Conservation (phyloP, 2,888 invertebrate species). For the Schizotus pectinicornis region DNA sequence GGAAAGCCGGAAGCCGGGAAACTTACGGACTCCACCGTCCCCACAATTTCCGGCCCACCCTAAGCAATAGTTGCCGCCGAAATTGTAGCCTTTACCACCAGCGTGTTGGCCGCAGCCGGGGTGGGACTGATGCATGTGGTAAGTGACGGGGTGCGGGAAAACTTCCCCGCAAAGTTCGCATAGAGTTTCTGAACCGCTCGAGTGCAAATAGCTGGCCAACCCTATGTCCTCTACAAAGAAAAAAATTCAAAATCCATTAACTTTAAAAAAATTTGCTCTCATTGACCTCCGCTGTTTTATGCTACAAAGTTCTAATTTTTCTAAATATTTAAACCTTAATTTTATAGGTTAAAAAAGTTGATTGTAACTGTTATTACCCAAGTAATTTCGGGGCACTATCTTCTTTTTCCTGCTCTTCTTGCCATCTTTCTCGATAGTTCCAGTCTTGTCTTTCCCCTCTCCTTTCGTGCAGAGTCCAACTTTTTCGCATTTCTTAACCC, state of each 20-base stretch:
- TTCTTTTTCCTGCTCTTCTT: constrained; percentile 69
- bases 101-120: constrained; percentile 90
- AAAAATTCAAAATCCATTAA: too few species aligned
- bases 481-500: constrained; percentile 47
- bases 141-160: constrained; percentile 82
- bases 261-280: too few species aligned
- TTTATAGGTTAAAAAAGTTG: neutral
- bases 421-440: constrained; percentile 54
- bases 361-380: constrained; percentile 41
- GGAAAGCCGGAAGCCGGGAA: constrained; percentile 5
- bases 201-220: constrained; percentile 47
- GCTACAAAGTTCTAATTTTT: too few species aligned
- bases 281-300: too few species aligned
- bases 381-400: constrained; percentile 55
- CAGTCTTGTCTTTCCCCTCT: constrained; percentile 57
- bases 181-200: constrained; percentile 49
- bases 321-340: neutral
- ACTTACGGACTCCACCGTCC: constrained; percentile 76
- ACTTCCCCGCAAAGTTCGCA: constrained; percentile 89
- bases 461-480: constrained; percentile 41
- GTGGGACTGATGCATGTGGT: constrained; percentile 90
- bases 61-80: constrained; percentile 83
- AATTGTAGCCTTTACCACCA: constrained; percentile 90
- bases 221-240: constrained; percentile 50
- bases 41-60: constrained; percentile 92